Percentiles rank a stretch among this genome's conserved stretches.
phyloP scores from a whole-genome alignment of 2,113 vertebrate species.

The Camelus bactrianus region DNA sequence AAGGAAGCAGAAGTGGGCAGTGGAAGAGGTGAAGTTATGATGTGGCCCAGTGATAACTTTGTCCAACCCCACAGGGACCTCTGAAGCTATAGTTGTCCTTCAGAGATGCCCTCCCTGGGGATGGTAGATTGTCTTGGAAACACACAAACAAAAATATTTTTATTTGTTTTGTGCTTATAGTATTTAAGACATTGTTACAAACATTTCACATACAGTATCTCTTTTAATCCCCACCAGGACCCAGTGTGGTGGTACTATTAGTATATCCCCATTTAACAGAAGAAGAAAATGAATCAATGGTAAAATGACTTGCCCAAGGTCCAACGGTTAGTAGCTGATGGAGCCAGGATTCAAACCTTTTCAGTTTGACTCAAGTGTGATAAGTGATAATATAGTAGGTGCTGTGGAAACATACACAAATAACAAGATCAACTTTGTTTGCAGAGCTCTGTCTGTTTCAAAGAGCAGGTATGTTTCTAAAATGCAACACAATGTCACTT shows the following conservation, averaged over 20 bases:
- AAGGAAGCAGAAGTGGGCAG: background rate
- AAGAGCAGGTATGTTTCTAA: background rate
- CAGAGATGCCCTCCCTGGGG: background rate
- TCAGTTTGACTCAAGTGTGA: background rate
- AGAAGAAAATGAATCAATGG: background rate
- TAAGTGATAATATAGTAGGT: background rate
- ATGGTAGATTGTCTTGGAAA: background rate
- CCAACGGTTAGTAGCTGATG: background rate
- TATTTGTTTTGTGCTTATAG: background rate
- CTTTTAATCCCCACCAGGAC: background rate
- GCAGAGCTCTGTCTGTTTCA: background rate
- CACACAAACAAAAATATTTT: background rate
- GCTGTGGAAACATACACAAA: background rate
- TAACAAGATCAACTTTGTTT: background rate
- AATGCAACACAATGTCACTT: background rate
- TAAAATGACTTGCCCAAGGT: background rate
- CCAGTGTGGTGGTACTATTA: background rate
- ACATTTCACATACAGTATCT: background rate
- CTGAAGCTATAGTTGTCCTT: background rate
- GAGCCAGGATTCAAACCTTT: background rate
- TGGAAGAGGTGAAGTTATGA: background rate
- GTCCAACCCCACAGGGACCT: background rate
- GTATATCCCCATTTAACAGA: background rate
- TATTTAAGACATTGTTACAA: background rate
- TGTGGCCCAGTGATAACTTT: background rate